These are phyloP conservation scores for Sialia sialis DNA, from an alignment of 2,113 vertebrate genomes.

Conservation along the genomic window DNA sequence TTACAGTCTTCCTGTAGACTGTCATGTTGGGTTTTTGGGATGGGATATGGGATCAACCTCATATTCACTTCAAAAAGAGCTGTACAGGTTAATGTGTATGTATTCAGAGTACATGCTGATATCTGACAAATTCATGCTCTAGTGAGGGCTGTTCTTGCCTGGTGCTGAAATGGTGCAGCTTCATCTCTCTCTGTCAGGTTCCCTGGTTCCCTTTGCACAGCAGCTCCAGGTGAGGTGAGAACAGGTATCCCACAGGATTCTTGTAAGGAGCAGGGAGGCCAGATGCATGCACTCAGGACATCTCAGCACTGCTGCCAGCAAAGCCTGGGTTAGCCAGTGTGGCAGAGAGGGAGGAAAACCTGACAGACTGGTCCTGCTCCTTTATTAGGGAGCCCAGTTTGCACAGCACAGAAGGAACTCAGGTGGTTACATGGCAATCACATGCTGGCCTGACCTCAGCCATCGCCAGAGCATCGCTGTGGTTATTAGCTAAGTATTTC, in stretches of 20 bases:
- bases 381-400: background rate
- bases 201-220: background rate
- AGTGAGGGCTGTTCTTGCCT: background rate
- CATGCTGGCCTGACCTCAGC: slow-evolving; percentile 26
- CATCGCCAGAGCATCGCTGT: background rate
- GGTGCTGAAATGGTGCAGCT: background rate
- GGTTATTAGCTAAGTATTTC: slow-evolving; percentile 52
- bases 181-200: background rate
- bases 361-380: background rate
- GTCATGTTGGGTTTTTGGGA: background rate
- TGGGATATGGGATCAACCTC: background rate
- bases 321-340: background rate
- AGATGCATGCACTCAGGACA: background rate
- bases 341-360: background rate
- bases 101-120: background rate
- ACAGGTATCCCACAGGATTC: background rate
- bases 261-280: background rate
- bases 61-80: background rate
- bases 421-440: background rate
- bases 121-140: background rate
- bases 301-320: background rate
- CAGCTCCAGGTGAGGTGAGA: background rate
- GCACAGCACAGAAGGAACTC: background rate
- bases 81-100: background rate
- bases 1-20: background rate